phyloP scores from a whole-genome alignment of 2,888 invertebrate species.

The Neoaliturus tenellus region DNA sequence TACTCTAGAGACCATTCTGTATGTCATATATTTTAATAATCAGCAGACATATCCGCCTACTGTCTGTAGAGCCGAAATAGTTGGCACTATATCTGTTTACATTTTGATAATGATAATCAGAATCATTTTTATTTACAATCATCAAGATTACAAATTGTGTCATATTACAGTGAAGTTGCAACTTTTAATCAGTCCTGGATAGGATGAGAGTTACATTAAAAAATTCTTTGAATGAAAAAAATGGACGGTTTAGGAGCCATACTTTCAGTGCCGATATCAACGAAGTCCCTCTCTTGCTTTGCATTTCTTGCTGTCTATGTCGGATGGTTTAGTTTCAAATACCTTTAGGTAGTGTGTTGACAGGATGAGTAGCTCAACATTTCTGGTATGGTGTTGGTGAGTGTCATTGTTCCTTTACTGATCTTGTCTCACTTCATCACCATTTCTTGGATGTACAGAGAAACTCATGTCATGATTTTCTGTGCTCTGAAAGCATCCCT shows the following conservation, averaged over 20 bases:
- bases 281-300: not conserved
- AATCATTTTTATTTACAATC: no score
- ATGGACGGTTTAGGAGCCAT: slow-evolving; percentile 15
- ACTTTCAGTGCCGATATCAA: not conserved
- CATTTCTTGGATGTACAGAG: not conserved
- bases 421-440: slow-evolving; percentile 1
- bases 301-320: slow-evolving; percentile 6
- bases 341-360: not conserved
- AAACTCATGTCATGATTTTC: not conserved
- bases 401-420: not conserved
- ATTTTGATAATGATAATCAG: no score
- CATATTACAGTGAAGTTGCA: no score
- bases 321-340: slow-evolving; percentile 10
- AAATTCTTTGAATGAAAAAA: slow-evolving; percentile 3
- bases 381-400: slow-evolving; percentile 23
- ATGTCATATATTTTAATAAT: no score
- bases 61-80: no score
- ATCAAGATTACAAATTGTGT: no score
- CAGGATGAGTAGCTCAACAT: not conserved
- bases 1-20: no score
- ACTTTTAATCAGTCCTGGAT: not conserved
- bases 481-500: not conserved
- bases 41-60: no score
- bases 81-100: no score
- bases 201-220: not conserved